A percentile compares a stretch with the other conserved stretches of the same genome.
Conservation (phyloP, 2,888 invertebrate species). For the Callyntrura sp. region DNA sequence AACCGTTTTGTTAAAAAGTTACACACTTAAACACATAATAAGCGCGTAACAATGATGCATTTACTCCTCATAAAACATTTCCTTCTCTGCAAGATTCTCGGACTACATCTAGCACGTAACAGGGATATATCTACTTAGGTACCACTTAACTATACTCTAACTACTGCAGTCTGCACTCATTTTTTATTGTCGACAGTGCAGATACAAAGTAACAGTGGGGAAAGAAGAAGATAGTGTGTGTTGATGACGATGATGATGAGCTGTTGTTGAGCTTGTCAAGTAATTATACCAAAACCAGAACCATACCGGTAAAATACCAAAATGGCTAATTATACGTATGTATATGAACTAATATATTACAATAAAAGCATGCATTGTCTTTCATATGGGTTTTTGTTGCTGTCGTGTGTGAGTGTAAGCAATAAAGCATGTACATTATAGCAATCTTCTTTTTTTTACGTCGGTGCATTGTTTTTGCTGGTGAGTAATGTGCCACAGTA, state of each 20-base stretch:
- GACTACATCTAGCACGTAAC: neutral
- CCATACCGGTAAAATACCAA: conserved; percentile 67
- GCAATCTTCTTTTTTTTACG: conserved; percentile 8
- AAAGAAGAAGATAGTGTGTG: no score
- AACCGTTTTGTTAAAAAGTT: conserved; percentile 57
- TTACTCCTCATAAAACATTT: conserved; percentile 41
- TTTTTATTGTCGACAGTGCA: conserved; percentile 45
- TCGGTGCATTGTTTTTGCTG: conserved; percentile 32
- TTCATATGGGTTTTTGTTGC: neutral
- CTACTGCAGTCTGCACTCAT: conserved; percentile 11
- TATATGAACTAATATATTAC: conserved; percentile 29
- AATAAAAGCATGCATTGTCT: conserved; percentile 24
- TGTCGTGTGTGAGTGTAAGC: conserved; percentile 15
- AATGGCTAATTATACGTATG: conserved; percentile 70
- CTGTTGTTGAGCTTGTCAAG: conserved; percentile 57
- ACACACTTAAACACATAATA: conserved; percentile 40
- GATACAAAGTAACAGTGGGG: conserved; percentile 11
- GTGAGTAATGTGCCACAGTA: conserved; percentile 36
- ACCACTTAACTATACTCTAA: conserved; percentile 1
- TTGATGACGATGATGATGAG: conserved; percentile 28
- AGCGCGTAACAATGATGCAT: conserved; percentile 43
- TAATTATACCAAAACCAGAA: conserved; percentile 72
- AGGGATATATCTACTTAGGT: neutral
- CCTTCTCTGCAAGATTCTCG: neutral
- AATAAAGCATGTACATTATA: neutral